Base-by-base conservation (phyloP, 2,113 vertebrate species). In the Malurus alboscapulatus region DNA sequence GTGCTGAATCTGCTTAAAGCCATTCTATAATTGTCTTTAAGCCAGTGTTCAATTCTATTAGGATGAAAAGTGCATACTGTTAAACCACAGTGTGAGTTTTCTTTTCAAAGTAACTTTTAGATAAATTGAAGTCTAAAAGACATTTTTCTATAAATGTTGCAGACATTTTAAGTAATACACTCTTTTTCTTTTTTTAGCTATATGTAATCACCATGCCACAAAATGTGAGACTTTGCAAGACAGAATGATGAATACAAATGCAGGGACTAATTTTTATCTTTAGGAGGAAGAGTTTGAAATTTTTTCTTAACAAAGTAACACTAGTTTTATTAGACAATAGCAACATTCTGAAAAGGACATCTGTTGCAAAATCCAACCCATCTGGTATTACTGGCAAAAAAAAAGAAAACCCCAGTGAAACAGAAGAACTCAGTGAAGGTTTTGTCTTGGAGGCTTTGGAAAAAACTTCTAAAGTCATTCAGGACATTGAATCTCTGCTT, bases 401-500 rank as follows among this genome's bases (percentile, higher is more conserved):
- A 77, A 42, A 77, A 48, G 94, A 96, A 74, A 65, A 47, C 0
- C 0, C 9, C 10, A 44, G 14, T 4, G 44, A 84, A 10, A 12
- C 1, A 0, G 91, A 96, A 63, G 94, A 77, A 92, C 30, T 91
- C 30, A 18, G 42, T 58, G 78, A 96, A 85, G 92, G 65, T 5
- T 57, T 26, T 0, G n/a, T 98, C 59, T 90, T 93, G 30, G 59
- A 95, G 26, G 96, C 96, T 85, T 82, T 98, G 93, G 93, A 96
- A 87, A 98, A 94, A 96, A 98, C 97, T 27, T 97, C 97, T 47
- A 92, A 97, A 95, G 88, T 95, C 8, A 97, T 98, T 80, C 95
- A 88, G 36, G 98, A 98, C 95, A 98, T 98, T 90, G 98, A 98
- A 47, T 93, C 36, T 86, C 88, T 98, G 76, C 91, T 98, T 63